Conservation (phyloP, 2,113 vertebrate species). For the Myocastor coypus region DNA sequence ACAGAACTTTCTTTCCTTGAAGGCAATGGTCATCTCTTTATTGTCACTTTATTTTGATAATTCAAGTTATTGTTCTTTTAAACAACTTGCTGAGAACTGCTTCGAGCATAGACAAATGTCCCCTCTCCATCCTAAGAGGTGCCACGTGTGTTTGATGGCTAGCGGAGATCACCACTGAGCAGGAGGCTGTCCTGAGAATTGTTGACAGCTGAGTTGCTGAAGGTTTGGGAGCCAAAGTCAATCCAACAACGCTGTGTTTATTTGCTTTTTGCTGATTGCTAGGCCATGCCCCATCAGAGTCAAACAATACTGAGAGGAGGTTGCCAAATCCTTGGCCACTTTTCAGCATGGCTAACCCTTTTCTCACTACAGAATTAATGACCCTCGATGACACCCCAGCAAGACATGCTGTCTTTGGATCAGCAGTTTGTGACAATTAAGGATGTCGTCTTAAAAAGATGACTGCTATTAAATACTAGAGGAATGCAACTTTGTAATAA, state of each 20-base stretch:
- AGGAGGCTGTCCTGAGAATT: conserved; percentile 75
- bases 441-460: conserved; percentile 57
- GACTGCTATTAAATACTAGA: conserved; percentile 20
- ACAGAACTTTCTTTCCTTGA: conserved; percentile 1
- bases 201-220: conserved; percentile 73
- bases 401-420: background rate
- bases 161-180: conserved; percentile 53
- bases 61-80: conserved; percentile 21
- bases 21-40: background rate
- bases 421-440: conserved; percentile 34
- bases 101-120: conserved; percentile 12
- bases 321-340: conserved; percentile 76
- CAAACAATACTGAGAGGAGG: conserved; percentile 73
- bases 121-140: background rate
- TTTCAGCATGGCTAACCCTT: conserved; percentile 76
- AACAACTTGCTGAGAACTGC: background rate
- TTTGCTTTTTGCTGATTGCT: conserved; percentile 76
- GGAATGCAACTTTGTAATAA: conserved; percentile 47
- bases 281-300: conserved; percentile 77
- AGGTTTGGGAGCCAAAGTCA: conserved; percentile 73
- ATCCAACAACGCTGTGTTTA: conserved; percentile 80
- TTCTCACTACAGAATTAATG: conserved; percentile 58
- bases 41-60: conserved; percentile 30
- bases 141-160: conserved; percentile 4
- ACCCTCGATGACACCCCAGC: conserved; percentile 13